Evolutionary conservation across 2,797 vertebrate genomes (phyloP), one percentile per base, ranked within the genome.

Genomic region (Oreonectes daqikongensis): DNA sequence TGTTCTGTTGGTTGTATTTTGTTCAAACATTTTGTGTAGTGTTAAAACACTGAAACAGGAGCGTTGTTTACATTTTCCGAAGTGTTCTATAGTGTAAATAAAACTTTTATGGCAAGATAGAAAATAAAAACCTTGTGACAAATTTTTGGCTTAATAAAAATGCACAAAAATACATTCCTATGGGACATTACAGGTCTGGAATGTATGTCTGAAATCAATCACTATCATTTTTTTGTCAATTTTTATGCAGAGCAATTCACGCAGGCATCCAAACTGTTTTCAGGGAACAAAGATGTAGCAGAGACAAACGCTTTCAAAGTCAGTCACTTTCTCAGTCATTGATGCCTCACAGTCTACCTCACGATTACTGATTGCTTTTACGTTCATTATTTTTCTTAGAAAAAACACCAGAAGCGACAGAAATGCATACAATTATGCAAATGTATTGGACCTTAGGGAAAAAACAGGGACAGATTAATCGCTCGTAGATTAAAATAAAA

Each of bases 371-470:
- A n/a, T 20, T 46, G 4, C 44, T 1, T 3, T 46, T 48, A n/a
- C 40, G 14, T 63, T 77, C 15, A 75, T 53, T 48, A 22, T 28
- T 40, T 67, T 71, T 63, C 2, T 35, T 26, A 57, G 18, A 18
- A 28, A 52, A 64, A 75, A 40, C 50, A 44, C 9, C 66, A 26
- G 15, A 52, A 72, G 20, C 22, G 9, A 69, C 32, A 79, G 35
- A 76, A 81, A 46, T 35, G 42, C 10, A 57, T 72, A 24, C n/a
- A 72, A 72, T 79, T 65, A 79, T 72, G 46, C 32, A 77, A 79
- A 46, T 66, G 12, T 53, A 38, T 12, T 22, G 20, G 35, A 64
- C 72, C 26, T 68, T 8, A 20, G 42, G 48, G 55, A 75, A 30
- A 17, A 12, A 61, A 59, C 48, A 64, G 35, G 55, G 69, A 69